A percentile compares a stretch with the other conserved stretches of the same genome.
Evolutionary conservation across 2,888 invertebrate species (phyloP).

Genomic region (Netelia melanura): DNA sequence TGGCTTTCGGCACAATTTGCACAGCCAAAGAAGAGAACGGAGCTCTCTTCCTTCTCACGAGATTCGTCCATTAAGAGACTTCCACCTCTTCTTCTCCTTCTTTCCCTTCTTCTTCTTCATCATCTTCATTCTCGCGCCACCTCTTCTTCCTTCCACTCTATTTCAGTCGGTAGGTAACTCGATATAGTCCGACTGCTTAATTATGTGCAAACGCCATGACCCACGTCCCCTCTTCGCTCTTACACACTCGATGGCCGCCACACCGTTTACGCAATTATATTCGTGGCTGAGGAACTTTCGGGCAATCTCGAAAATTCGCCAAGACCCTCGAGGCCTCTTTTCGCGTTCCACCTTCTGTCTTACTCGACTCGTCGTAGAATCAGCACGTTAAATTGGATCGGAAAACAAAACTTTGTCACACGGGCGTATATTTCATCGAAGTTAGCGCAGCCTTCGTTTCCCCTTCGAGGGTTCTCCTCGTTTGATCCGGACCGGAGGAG

Average conservation of each 20-base stretch:
- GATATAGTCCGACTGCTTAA: constrained; percentile 65
- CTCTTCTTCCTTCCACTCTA: constrained; percentile 23
- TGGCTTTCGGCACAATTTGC: constrained; percentile 55
- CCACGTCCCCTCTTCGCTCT: constrained; percentile 26
- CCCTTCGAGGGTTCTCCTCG: neutral
- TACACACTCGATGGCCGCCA: constrained; percentile 26
- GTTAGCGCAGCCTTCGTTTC: neutral
- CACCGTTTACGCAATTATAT: constrained; percentile 61
- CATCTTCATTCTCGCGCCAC: constrained; percentile 3
- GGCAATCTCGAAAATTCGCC: constrained; percentile 32
- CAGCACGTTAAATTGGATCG: neutral
- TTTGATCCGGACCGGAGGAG: neutral
- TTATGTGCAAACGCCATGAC: constrained; percentile 59
- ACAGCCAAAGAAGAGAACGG: constrained; percentile 50
- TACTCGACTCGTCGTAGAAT: neutral
- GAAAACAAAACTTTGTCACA: neutral
- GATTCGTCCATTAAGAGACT: constrained; percentile 29
- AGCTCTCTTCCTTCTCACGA: constrained; percentile 38
- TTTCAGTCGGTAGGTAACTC: constrained; percentile 56
- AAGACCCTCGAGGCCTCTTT: neutral
- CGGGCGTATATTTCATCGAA: neutral
- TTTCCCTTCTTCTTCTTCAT: constrained; percentile 6
- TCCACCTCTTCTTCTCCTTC: constrained; percentile 37
- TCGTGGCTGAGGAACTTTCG: constrained; percentile 37
- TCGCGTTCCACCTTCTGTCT: neutral